A percentile compares a stretch with the other conserved stretches of the same genome.
These are phyloP conservation scores for Agrotis segetum DNA, from an alignment of 2,888 invertebrate species.

Conservation along the genomic window DNA sequence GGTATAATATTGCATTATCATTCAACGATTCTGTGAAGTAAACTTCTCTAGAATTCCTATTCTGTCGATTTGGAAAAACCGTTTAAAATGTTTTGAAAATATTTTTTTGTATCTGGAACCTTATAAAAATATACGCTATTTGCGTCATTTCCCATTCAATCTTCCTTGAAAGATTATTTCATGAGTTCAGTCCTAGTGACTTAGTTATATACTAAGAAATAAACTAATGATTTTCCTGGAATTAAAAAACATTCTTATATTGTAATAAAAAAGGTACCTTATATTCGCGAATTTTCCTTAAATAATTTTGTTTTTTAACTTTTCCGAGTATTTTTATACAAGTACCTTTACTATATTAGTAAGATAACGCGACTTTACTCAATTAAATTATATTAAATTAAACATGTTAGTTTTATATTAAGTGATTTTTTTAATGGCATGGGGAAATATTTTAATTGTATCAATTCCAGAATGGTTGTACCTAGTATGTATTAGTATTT, in stretches of 20 bases:
- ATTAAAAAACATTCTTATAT: neutral
- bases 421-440: neutral
- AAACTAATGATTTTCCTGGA: neutral
- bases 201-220: neutral
- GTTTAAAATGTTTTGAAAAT: neutral
- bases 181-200: neutral
- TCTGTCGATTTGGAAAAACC: neutral
- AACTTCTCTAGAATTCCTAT: neutral
- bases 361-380: neutral
- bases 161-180: neutral
- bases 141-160: neutral
- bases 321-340: neutral
- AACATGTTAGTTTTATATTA: neutral
- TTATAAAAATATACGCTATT: neutral
- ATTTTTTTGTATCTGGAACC: neutral
- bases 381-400: too few species aligned
- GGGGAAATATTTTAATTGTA: neutral
- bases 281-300: neutral
- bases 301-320: neutral
- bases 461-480: neutral
- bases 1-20: neutral
- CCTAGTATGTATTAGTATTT: neutral
- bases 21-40: neutral
- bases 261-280: neutral
- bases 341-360: too few species aligned